Base-by-base conservation (phyloP, 2,888 invertebrate genomes). In the Hirtodrosophila alboralis region DNA sequence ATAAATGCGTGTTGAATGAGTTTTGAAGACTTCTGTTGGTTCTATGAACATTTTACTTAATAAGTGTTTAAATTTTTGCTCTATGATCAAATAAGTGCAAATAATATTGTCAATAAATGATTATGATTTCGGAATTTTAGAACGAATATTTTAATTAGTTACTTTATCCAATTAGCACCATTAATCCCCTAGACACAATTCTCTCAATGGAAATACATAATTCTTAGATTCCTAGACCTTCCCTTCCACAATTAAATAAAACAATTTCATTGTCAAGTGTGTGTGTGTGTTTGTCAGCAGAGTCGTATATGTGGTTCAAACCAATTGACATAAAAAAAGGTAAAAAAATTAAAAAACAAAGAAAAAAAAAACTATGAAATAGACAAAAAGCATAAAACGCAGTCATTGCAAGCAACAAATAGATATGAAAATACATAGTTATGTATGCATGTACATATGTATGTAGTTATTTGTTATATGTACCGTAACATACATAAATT, bases 321-420 rank as follows among this genome's bases (percentile, higher is more conserved):
- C 54, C 56, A 67, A 57, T 71, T 64, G 40, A 65, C 51, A 67
- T 26, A 16, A 41, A 23, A 52, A 14, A 31, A 40, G 21, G 18
- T 12, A 31, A 26, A 33, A 33, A 18, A 13, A 6, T 5, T 6
- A 28, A 40, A 52, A 40, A 33, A 5, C 31, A 48, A 44, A 41
- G 5, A 18, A 18, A 4, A 4, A 18, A 0, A 18, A 18, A 18
- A 8, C 9, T 6, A 51, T 52, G 21, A 12, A 47, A 47, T 28
- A 48, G 23, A 21, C n/a, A 38, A 34, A 37, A 14, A 56, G 47
- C 59, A 60, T 64, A 54, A 75, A 76, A 41, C 75, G 78, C 72
- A 75, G 43, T 59, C 56, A 60, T 16, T 76, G 79, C 79, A 76
- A 34, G 65, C 65, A 47, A 30, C 53, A 61, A 73, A 53, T 52